Evolutionary conservation across 1,140 invertebrate species (phyloP).

Genomic region (Halesus radiatus): DNA sequence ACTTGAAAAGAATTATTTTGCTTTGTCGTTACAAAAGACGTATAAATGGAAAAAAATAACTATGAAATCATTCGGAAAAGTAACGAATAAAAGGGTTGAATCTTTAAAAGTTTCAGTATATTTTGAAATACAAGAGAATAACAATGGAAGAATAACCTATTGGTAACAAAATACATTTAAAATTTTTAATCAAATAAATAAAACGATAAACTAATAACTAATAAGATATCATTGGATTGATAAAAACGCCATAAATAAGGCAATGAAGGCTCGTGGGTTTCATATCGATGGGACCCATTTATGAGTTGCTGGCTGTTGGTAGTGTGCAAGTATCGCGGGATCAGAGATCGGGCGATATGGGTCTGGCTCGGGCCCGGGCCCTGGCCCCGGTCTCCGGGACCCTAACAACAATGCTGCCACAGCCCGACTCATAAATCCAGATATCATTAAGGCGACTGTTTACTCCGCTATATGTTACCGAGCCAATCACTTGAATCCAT

Average conservation of each 20-base stretch:
- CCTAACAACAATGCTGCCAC: not conserved
- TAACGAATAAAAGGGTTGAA: too few species aligned
- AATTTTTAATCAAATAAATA: too few species aligned
- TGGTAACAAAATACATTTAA: too few species aligned
- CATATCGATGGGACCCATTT: slow-evolving; percentile 33
- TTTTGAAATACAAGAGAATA: too few species aligned
- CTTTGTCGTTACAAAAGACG: too few species aligned
- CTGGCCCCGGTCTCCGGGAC: not conserved
- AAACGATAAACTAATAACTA: not conserved
- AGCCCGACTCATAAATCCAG: slow-evolving; percentile 43
- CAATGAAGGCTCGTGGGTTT: slow-evolving; percentile 17
- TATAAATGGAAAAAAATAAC: too few species aligned
- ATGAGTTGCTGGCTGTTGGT: slow-evolving; percentile 23
- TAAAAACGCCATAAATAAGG: slow-evolving; percentile 43
- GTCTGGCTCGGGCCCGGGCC: not conserved
- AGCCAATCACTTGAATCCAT: slow-evolving; percentile 28
- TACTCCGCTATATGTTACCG: slow-evolving; percentile 23
- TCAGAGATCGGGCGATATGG: slow-evolving; percentile 1
- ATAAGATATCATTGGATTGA: slow-evolving; percentile 28
- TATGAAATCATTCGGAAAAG: too few species aligned
- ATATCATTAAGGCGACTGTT: slow-evolving; percentile 44
- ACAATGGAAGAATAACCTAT: too few species aligned
- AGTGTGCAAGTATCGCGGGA: not conserved
- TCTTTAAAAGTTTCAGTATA: too few species aligned
- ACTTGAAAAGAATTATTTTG: too few species aligned